Base-by-base conservation (phyloP, 2,888 invertebrate genomes). In the Cantharis lateralis region DNA sequence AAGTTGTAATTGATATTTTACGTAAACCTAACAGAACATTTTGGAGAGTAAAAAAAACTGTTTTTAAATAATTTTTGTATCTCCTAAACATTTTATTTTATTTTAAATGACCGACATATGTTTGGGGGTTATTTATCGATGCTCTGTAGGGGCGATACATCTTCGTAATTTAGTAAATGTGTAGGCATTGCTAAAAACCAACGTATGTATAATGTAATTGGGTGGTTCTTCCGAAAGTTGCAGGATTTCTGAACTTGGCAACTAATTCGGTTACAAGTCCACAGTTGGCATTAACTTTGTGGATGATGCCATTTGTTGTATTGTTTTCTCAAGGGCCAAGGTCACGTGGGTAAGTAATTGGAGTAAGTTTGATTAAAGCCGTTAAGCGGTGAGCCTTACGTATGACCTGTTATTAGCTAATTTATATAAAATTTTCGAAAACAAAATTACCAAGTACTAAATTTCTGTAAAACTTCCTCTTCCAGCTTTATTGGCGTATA, bases 161-260 rank as follows among this genome's bases (percentile, higher is more conserved):
- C 48, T 48, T 48, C n/a, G 48, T 48, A 48, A 48, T 48, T 48
- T 48, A 48, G 48, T 48, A 48, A 48, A 48, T 48, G 48, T 48
- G 48, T 48, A 48, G 48, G 48, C 48, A 48, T 48, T 48, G 48
- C 48, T 48, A 48, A 48, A 48, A 48, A 48, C 48, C 48, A n/a
- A 48, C 48, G n/a, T 48, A 48, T 48, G 48, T 48, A 48, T 48
- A 48, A 48, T 48, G 48, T 48, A 48, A 48, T 48, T 48, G 48
- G 48, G 48, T 13, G 48, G 48, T 48, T 48, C 9, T 48, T n/a
- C 62, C 20, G 70, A 20, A 70, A 70, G 16, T 72, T 72, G 24
- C 68, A n/a, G 62, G 61, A 74, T 70, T 63, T 48, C 63, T 70
- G 70, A 74, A 74, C 74, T 74, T 70, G 74, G 70, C 63, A 48